phyloP scores from a whole-genome alignment of 1,140 invertebrate genomes.

The Anoplophora glabripennis region DNA sequence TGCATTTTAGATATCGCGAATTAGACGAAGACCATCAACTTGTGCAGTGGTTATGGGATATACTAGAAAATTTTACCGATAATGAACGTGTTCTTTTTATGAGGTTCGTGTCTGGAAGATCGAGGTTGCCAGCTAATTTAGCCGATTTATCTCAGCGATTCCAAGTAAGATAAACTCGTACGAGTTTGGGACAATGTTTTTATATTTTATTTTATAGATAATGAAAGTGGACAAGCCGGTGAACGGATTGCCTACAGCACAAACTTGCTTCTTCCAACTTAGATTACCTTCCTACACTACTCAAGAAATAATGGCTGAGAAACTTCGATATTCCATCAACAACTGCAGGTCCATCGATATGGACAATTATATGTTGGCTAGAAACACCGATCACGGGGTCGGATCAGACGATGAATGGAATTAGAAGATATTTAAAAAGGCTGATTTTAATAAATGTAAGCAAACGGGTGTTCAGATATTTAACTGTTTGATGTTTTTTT shows the following conservation, averaged over 20 bases:
- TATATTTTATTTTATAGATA: constrained; percentile 45
- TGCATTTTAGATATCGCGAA: constrained; percentile 61
- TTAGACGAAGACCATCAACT: constrained; percentile 61
- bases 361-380: constrained; percentile 70
- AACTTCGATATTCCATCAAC: constrained; percentile 65
- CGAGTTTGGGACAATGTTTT: background rate
- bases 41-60: constrained; percentile 65
- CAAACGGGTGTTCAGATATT: too few species aligned
- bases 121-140: constrained; percentile 63
- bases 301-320: constrained; percentile 60
- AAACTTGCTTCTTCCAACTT: constrained; percentile 72
- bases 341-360: constrained; percentile 72
- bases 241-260: constrained; percentile 64
- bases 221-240: constrained; percentile 59
- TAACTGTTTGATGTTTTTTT: background rate
- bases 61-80: constrained; percentile 63
- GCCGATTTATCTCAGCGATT: constrained; percentile 67
- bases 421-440: constrained; percentile 6
- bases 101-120: constrained; percentile 67
- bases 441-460: constrained; percentile 24
- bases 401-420: constrained; percentile 54
- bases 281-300: constrained; percentile 63
- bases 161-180: constrained; percentile 52
- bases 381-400: constrained; percentile 57
- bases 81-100: constrained; percentile 66